Evolutionary conservation across 1,140 invertebrate genomes (phyloP).

Genomic region (Leptinotarsa undecemlineata): DNA sequence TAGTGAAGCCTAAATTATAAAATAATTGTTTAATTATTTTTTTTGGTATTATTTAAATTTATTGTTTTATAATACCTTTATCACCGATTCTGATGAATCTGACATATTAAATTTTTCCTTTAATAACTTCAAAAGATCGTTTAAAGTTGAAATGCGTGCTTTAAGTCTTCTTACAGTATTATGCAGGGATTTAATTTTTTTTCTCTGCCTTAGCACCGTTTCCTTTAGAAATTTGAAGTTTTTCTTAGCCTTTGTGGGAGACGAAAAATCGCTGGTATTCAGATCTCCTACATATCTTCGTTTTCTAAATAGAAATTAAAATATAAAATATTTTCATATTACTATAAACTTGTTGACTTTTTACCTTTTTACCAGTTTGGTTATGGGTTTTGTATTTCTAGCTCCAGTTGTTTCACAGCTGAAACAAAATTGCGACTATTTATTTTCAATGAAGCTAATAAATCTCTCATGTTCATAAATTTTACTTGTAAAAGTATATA

Average conservation of each 20-base stretch:
- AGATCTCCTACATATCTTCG: slow-evolving; percentile 23
- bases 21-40: neutral
- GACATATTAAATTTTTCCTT: slow-evolving; percentile 16
- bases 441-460: no score
- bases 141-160: neutral
- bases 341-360: no score
- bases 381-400: no score
- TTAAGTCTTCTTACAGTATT: neutral
- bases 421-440: no score
- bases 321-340: no score
- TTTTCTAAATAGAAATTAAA: slow-evolving; percentile 11
- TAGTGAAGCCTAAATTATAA: slow-evolving; percentile 23
- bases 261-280: slow-evolving; percentile 19
- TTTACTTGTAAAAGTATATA: no score
- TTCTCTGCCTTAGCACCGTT: neutral
- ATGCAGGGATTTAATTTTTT: slow-evolving; percentile 22
- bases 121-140: neutral
- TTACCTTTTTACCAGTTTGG: no score
- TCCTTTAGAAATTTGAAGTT: slow-evolving; percentile 3
- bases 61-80: neutral
- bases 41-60: neutral
- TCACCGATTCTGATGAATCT: neutral
- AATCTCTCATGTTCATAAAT: no score
- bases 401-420: no score
- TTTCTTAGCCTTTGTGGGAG: slow-evolving; percentile 13